Conservation (phyloP, 2,113 vertebrate genomes). For the Motacilla tschutschensis region DNA sequence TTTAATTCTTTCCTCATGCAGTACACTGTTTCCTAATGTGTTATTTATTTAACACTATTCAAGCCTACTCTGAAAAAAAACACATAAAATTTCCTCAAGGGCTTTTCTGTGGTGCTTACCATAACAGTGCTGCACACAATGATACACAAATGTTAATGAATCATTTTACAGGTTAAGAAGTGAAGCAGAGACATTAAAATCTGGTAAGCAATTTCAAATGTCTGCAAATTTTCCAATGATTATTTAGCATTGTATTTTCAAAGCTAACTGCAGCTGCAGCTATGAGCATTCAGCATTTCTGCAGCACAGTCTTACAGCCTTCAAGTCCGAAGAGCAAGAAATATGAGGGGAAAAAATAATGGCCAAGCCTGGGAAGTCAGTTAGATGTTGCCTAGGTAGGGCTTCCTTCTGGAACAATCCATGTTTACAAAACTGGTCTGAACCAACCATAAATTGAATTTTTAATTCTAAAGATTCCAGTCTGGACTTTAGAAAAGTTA, state of each 20-base stretch:
- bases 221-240: background rate
- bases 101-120: background rate
- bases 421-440: background rate
- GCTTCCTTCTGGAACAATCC: background rate
- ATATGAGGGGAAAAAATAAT: background rate
- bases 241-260: background rate
- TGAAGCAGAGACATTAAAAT: background rate
- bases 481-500: background rate
- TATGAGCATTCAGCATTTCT: background rate
- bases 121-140: background rate
- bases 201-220: background rate
- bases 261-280: background rate
- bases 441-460: background rate
- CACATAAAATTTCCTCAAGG: slow-evolving; percentile 22
- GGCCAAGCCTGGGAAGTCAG: background rate
- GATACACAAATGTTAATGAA: slow-evolving; percentile 4
- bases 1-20: slow-evolving; percentile 22
- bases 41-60: slow-evolving; percentile 6
- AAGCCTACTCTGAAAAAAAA: background rate
- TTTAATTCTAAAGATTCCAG: background rate
- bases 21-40: background rate
- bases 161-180: background rate
- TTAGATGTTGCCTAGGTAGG: background rate
- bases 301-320: background rate
- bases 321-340: background rate